A percentile compares a stretch with the other conserved stretches of the same genome.
phyloP scores from a whole-genome alignment of 1,140 invertebrate genomes.

The Idris sp. region DNA sequence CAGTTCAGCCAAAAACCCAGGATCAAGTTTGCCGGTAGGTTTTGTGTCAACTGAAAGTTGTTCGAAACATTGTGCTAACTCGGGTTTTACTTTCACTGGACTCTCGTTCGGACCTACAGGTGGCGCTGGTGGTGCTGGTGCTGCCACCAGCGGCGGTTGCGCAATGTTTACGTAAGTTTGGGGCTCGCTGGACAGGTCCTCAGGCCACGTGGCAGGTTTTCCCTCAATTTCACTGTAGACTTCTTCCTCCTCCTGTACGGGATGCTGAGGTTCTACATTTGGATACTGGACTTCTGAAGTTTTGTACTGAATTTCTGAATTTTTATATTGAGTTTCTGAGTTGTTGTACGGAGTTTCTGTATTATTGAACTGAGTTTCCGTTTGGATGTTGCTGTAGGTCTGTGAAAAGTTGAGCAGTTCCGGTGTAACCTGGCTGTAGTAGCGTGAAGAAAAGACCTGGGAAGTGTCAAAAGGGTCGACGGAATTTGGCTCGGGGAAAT shows the following conservation, averaged over 20 bases:
- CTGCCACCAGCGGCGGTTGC: conserved; percentile 7
- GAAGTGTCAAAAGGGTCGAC: conserved; percentile 83
- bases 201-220: conserved; percentile 67
- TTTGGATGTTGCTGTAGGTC: conserved; percentile 70
- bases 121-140: conserved; percentile 50
- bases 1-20: conserved; percentile 80
- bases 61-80: conserved; percentile 70
- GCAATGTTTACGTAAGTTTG: conserved; percentile 69
- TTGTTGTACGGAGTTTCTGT: conserved; percentile 54
- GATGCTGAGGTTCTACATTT: conserved; percentile 61
- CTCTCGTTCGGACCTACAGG: conserved; percentile 70
- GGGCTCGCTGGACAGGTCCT: conserved; percentile 64
- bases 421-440: conserved; percentile 76
- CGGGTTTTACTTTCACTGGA: conserved; percentile 65
- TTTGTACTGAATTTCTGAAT: conserved; percentile 53
- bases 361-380: conserved; percentile 30
- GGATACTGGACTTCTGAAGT: conserved; percentile 62
- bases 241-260: conserved; percentile 59
- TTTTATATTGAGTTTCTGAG: conserved; percentile 48
- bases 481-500: conserved; percentile 66
- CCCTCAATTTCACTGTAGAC: conserved; percentile 72
- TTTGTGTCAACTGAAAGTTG: conserved; percentile 67
- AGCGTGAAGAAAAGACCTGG: conserved; percentile 72
- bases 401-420: conserved; percentile 63
- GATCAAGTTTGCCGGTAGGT: conserved; percentile 77